Conservation (phyloP, 2,888 invertebrate genomes). For the Belgica antarctica region DNA sequence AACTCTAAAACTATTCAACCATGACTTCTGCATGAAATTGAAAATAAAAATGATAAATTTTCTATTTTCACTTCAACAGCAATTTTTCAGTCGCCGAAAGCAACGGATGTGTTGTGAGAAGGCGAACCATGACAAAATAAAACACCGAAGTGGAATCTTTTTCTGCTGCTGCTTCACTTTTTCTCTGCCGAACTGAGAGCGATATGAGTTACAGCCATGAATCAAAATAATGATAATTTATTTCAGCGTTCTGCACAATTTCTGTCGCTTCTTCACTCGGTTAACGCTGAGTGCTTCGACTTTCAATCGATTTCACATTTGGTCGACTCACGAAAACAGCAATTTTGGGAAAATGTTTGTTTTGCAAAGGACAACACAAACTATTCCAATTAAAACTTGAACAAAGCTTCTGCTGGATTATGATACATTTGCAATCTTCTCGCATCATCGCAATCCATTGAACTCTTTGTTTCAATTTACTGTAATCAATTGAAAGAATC, state of each 20-base stretch:
- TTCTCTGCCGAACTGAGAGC: no score
- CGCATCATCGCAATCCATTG: no score
- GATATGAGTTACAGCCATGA: slow-evolving; percentile 16
- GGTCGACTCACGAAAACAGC: no score
- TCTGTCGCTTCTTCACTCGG: neutral
- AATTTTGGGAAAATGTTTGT: no score
- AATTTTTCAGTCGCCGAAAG: slow-evolving; percentile 36
- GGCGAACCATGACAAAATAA: no score
- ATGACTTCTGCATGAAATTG: slow-evolving; percentile 38
- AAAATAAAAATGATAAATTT: slow-evolving; percentile 43
- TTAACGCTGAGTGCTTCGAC: neutral
- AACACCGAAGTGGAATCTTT: neutral
- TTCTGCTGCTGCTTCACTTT: neutral
- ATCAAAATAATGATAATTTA: slow-evolving; percentile 41
- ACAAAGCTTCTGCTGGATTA: no score
- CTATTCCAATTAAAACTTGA: no score
- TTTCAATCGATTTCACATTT: slow-evolving; percentile 1
- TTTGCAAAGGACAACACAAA: no score
- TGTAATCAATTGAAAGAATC: no score
- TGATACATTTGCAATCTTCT: no score
- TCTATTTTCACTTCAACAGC: slow-evolving; percentile 31
- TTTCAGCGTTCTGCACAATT: slow-evolving; percentile 29
- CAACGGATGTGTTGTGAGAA: neutral
- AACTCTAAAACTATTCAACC: slow-evolving; percentile 43
- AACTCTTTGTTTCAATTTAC: no score